Evolutionary conservation across 2,797 vertebrate species (phyloP).

Genomic region (Anguilla pacifica): DNA sequence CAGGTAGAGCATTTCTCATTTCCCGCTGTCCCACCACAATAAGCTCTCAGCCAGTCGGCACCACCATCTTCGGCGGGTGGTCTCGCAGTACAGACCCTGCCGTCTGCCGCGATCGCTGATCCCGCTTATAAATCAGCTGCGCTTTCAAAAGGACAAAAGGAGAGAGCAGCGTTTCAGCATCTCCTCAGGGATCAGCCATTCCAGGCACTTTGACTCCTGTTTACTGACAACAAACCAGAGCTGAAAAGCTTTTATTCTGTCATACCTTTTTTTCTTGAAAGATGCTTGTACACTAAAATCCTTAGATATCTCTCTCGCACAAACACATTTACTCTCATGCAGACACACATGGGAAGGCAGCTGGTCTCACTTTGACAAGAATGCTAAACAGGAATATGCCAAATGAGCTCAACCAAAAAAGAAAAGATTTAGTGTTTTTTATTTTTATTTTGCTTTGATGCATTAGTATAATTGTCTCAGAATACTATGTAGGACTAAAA

Average conservation of each 20-base stretch:
- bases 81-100: constrained; percentile 23
- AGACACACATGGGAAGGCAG: background rate
- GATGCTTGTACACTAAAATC: background rate
- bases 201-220: constrained; percentile 24
- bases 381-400: background rate
- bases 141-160: constrained; percentile 48
- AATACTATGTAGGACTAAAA: background rate
- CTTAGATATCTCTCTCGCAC: background rate
- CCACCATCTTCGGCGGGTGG: constrained; percentile 37
- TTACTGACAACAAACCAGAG: constrained; percentile 24
- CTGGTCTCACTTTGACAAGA: constrained; percentile 15
- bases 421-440: background rate
- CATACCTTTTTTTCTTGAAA: background rate
- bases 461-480: background rate
- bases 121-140: constrained; percentile 52
- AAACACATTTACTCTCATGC: background rate
- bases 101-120: constrained; percentile 54
- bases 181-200: constrained; percentile 44
- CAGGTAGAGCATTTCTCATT: constrained; percentile 66
- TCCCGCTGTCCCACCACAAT: constrained; percentile 65
- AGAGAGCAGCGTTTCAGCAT: constrained; percentile 34
- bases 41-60: constrained; percentile 51
- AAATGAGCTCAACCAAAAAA: background rate
- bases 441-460: constrained; percentile 13
- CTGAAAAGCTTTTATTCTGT: background rate